Base-by-base conservation (phyloP, 2,113 vertebrate species). In the Stigmatopora nigra region DNA sequence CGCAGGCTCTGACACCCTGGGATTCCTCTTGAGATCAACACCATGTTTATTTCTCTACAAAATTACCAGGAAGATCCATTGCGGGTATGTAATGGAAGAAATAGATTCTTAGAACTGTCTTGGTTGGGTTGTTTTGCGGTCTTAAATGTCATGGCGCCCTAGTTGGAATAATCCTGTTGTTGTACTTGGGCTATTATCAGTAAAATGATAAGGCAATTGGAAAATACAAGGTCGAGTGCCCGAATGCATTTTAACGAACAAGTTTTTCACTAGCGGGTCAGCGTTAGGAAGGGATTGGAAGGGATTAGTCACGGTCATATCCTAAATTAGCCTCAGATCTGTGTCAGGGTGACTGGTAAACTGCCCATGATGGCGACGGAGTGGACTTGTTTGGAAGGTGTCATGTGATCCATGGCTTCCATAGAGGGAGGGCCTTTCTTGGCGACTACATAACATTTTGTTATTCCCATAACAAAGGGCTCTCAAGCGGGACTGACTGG, bases 1-100 rank as follows among this genome's bases (percentile, higher is more conserved):
- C 52, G 69, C 71, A 65, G 13, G 66, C 25, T 64, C 41, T 49
- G 73, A 4, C 67, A 68, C 55, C 1, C 71, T 84, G 78, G 77
- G 78, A 12, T 66, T 73, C 15, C 71, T 84, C 49, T 67, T 73
- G 73, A 84, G 78, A 74, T 73, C 80, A 44, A 65, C 73, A 38
- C 46, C 55, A 3, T 65, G 70, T 35, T 51, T 68, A 15, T 71
- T 58, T 64, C 65, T 85, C 52, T 72, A 70, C 16, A 83, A 64
- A 66, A 80, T 71, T 59, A 79, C 57, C 74, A 53, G 65, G 44
- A 82, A 64, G 55, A 70, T 71, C 71, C 76, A 70, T 82, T 45
- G 83, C 80, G 65, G 89, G 89, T 90, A 86, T 59, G 82, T 87
- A 74, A 46, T 48, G 25, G 49, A 61, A 68, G 45, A 6, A 55